phyloP scores from a whole-genome alignment of 2,888 invertebrate genomes.

The Tolmerus cingulatus region DNA sequence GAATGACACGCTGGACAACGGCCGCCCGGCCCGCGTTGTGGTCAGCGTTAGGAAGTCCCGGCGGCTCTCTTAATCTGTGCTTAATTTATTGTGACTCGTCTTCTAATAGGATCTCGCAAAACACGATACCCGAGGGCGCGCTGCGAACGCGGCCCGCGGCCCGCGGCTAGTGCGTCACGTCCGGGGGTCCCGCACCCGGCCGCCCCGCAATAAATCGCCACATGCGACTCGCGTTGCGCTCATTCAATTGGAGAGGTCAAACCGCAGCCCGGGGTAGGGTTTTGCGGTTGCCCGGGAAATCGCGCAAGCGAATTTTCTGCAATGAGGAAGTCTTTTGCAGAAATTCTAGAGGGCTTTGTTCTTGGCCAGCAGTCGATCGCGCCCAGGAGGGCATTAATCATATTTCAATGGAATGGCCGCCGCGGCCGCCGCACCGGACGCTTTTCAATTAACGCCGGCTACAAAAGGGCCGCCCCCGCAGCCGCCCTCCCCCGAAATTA shows the following conservation, averaged over 20 bases:
- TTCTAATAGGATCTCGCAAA: conserved; percentile 26
- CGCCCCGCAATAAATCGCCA: neutral
- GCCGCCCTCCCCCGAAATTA: neutral
- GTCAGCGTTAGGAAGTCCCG: conserved; percentile 36
- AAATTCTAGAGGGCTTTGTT: conserved; percentile 10
- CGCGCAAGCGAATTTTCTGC: neutral
- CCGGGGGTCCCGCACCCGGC: neutral
- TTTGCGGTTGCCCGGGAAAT: neutral
- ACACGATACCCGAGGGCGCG: conserved; percentile 29
- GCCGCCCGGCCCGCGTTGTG: conserved; percentile 1
- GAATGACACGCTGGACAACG: conserved; percentile 5
- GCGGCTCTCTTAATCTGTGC: conserved; percentile 36
- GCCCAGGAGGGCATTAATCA: conserved; percentile 10
- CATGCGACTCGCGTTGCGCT: neutral
- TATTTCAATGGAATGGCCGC: neutral
- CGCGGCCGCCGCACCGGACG: neutral
- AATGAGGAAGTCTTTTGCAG: conserved; percentile 22
- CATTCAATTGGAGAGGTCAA: conserved; percentile 36
- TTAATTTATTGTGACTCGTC: conserved; percentile 43
- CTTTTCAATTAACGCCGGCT: neutral
- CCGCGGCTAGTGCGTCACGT: neutral
- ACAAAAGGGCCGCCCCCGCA: neutral
- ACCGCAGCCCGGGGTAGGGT: conserved; percentile 17
- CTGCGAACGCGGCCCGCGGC: neutral
- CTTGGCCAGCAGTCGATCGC: neutral